These are phyloP conservation scores for Turritopsis dohrnii DNA, from an alignment of 30 jellyfish, hydroid and myxozoan species.

Conservation along the genomic window DNA sequence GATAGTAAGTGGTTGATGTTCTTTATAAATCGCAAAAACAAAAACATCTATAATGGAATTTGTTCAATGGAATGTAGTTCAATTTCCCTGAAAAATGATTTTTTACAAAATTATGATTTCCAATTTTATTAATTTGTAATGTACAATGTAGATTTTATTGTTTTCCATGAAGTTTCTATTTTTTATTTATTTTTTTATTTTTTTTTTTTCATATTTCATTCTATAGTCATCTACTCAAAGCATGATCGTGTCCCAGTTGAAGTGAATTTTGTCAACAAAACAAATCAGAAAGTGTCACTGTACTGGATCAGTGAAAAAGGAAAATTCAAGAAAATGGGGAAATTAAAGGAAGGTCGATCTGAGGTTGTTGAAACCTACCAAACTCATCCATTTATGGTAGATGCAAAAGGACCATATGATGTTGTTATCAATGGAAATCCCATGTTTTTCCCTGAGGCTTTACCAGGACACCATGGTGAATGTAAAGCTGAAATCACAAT, in stretches of 20 bases:
- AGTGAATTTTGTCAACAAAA: conserved; percentile 37
- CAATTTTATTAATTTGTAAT: too few relatives aligned
- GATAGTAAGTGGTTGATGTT: conserved; percentile 22
- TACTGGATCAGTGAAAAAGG: conserved; percentile 42
- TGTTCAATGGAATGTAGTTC: too few relatives aligned
- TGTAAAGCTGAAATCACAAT: conserved; percentile 31
- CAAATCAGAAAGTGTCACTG: conserved; percentile 29
- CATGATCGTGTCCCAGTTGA: conserved; percentile 26
- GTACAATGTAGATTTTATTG: neutral
- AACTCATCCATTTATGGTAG: conserved; percentile 27
- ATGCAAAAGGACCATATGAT: conserved; percentile 17
- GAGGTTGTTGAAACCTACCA: conserved; percentile 32
- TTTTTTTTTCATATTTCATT: too few relatives aligned
- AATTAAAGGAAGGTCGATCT: conserved; percentile 36
- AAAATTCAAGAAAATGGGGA: conserved; percentile 28
- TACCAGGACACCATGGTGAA: conserved; percentile 36
- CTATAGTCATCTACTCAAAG: conserved; percentile 30
- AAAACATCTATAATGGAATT: too few relatives aligned
- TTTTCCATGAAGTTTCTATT: neutral
- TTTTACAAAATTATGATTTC: too few relatives aligned
- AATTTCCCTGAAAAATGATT: too few relatives aligned
- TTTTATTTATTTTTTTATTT: too few relatives aligned
- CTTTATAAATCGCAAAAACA: too few relatives aligned
- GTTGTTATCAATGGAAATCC: conserved; percentile 21
- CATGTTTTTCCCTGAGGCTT: conserved; percentile 19